Base-by-base conservation (phyloP, 2,113 vertebrate species). In the Pachyramphus minor region DNA sequence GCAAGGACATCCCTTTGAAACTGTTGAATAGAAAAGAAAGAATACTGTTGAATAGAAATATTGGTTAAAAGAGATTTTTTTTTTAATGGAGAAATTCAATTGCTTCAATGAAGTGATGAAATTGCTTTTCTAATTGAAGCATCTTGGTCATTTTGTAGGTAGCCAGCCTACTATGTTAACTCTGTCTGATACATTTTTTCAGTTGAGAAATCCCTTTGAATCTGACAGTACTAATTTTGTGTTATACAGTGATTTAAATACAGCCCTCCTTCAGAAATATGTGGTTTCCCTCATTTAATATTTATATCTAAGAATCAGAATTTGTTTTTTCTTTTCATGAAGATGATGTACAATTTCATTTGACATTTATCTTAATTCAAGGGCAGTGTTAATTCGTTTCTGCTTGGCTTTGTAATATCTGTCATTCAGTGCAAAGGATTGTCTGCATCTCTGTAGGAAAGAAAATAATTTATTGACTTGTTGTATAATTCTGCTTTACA, bases 301-400 rank as follows among this genome's bases (percentile, higher is more conserved):
- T 93, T 95, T 95, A 66, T 92, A 58, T 58, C 28, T 75, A 39
- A 39, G 15, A 42, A 71, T 75, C 52, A 30, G 35, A 73, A 42
- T 96, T 91, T 85, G 63, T 58, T 88, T 94, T 96, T 88, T 73
- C 23, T 84, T 79, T 87, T 84, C 35, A 39, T 78, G 59, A 49
- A 67, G 47, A 71, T 84, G 56, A 95, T 93, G 47, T 35, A 77
- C 53, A 72, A 73, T 93, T 84, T 91, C 47, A 63, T 71, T 64
- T 93, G 72, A 71, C 82, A 91, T 83, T 89, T 66, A 45, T 94
- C 45, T 62, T 92, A 35, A 80, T 81, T 69, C 75, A 92, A 87
- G 87, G 47, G 42, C 58, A 59, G 16, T 52, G 19, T 52, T 95
- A 71, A 67, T 90, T 94, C 39, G 50, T 73, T 72, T 78, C 39